Conservation (phyloP, 1,140 invertebrate species). For the Uloborus diversus region DNA sequence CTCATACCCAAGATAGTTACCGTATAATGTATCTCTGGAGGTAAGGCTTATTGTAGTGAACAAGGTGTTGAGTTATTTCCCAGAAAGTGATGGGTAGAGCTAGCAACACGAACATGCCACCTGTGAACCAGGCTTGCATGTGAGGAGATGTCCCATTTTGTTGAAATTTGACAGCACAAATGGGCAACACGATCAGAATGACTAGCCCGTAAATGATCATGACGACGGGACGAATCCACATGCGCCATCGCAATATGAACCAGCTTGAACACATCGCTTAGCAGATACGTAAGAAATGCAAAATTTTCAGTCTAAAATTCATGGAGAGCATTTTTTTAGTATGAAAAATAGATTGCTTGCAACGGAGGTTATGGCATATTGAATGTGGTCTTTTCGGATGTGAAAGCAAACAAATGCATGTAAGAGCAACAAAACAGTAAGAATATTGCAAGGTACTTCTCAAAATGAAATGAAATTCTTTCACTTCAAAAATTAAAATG, state of each 20-base stretch:
- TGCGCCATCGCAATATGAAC: constrained; percentile 73
- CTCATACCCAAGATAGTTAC: constrained; percentile 70
- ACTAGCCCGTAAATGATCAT: constrained; percentile 81
- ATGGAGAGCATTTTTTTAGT: no score
- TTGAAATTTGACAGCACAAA: constrained; percentile 75
- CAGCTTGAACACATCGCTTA: constrained; percentile 33
- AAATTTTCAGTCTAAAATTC: no score
- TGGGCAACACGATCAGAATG: constrained; percentile 82
- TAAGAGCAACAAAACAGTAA: no score
- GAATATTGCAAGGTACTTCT: no score
- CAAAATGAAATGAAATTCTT: no score
- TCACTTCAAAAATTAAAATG: no score
- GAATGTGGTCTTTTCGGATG: no score
- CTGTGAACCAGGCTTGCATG: constrained; percentile 80
- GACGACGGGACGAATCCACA: constrained; percentile 87
- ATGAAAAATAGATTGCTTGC: no score
- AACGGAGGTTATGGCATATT: no score
- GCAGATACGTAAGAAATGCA: no score
- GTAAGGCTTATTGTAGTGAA: constrained; percentile 91
- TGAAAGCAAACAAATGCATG: no score
- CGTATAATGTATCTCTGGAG: constrained; percentile 94
- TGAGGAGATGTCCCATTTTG: constrained; percentile 61
- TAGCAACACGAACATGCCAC: constrained; percentile 88
- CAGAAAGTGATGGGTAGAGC: constrained; percentile 92
- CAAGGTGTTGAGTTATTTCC: constrained; percentile 92